phyloP scores from a whole-genome alignment of 92 coral and sea anemone species.

The Desmophyllum pertusum region DNA sequence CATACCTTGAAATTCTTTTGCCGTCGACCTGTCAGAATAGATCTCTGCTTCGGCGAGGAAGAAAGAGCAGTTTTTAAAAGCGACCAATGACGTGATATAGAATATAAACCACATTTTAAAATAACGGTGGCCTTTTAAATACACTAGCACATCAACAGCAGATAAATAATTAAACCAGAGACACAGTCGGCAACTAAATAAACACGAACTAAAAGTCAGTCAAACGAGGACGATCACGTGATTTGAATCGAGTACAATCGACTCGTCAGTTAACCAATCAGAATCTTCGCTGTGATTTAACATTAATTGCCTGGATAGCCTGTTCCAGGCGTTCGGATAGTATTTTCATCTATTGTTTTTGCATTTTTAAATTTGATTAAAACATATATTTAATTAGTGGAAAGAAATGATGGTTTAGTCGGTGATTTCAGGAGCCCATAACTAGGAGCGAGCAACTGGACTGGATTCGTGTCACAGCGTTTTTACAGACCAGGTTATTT shows the following conservation, averaged over 20 bases:
- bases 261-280: no score
- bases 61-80: neutral
- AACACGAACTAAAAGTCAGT: constrained; percentile 5
- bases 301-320: no score
- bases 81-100: neutral
- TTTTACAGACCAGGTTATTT: no score
- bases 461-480: no score
- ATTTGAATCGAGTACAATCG: neutral
- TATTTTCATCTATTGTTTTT: no score
- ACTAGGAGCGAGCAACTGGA: no score
- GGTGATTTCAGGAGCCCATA: no score
- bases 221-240: constrained; percentile 15
- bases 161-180: neutral
- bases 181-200: neutral
- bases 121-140: neutral
- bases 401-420: no score
- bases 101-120: neutral
- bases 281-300: no score
- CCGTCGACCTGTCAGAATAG: neutral
- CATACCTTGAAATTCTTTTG: constrained; percentile 35
- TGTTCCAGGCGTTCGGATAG: no score
- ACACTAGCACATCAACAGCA: neutral
- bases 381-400: no score
- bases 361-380: no score
- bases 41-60: neutral